Conservation (phyloP, 2,113 vertebrate species). For the Alaudala cheleensis region DNA sequence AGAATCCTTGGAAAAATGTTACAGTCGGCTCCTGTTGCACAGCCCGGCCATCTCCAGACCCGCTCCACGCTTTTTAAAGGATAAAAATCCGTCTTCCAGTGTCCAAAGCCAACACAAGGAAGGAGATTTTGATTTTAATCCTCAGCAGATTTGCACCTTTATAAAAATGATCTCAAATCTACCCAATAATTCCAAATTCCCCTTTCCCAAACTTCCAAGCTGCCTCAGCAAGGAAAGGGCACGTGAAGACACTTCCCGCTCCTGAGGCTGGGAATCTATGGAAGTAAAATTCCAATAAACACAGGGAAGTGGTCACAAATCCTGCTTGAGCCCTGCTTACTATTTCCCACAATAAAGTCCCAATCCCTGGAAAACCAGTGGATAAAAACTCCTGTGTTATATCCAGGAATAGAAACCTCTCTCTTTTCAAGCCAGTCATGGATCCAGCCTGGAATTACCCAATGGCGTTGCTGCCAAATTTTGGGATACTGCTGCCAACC, state of each 20-base stretch:
- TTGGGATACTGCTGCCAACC: neutral
- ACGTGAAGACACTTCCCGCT: neutral
- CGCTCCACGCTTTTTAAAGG: neutral
- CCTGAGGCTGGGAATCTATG: neutral
- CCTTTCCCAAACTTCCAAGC: neutral
- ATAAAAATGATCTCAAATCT: neutral
- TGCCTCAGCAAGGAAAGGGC: too few relatives aligned
- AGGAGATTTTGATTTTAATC: neutral
- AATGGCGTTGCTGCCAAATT: neutral
- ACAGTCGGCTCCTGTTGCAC: constrained; percentile 86
- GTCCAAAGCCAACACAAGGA: neutral
- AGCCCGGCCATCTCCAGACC: constrained; percentile 64
- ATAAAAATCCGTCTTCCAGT: neutral
- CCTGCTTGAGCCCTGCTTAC: neutral
- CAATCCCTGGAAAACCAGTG: neutral
- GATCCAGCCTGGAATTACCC: neutral
- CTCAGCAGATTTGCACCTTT: neutral
- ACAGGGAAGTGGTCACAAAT: neutral
- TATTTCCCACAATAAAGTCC: neutral
- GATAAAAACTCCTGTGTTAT: neutral
- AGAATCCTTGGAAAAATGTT: constrained; percentile 77
- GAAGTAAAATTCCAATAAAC: neutral
- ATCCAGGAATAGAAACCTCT: neutral
- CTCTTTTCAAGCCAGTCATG: neutral
- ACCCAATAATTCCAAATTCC: too few relatives aligned